phyloP scores from a whole-genome alignment of 2,113 vertebrate species.

The Hyperoodon ampullatus region DNA sequence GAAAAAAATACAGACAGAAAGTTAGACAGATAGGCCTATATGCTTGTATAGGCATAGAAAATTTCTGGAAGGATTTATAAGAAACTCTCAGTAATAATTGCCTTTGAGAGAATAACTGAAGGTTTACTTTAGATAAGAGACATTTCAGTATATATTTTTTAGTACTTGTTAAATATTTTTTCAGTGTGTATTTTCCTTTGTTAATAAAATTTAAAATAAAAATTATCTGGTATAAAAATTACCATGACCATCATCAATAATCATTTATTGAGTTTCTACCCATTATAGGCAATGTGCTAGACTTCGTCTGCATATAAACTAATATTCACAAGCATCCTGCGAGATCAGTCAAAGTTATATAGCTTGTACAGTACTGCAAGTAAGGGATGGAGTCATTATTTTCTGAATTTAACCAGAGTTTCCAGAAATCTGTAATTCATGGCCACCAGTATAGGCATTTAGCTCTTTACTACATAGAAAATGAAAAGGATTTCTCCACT shows the following conservation, averaged over 20 bases:
- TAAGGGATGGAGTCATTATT: neutral
- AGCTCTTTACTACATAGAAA: conserved; percentile 24
- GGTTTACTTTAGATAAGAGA: neutral
- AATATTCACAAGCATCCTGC: neutral
- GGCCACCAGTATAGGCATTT: neutral
- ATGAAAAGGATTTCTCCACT: conserved; percentile 46
- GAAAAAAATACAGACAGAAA: neutral
- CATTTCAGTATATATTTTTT: neutral
- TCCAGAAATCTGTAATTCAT: conserved; percentile 31
- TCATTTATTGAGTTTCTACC: neutral
- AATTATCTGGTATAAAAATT: conserved; percentile 27
- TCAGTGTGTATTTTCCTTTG: neutral
- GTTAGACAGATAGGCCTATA: neutral
- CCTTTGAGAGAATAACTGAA: neutral
- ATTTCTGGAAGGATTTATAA: neutral
- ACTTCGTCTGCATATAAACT: neutral
- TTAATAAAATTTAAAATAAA: conserved; percentile 45
- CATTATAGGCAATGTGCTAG: neutral
- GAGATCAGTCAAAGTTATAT: neutral
- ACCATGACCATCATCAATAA: neutral
- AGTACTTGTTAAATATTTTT: conserved; percentile 10
- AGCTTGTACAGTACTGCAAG: neutral
- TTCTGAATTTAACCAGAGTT: conserved; percentile 19
- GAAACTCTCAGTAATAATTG: neutral
- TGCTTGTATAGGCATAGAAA: neutral